Evolutionary conservation across 2,797 vertebrate species (phyloP).

Genomic region (Microtus agrestis): DNA sequence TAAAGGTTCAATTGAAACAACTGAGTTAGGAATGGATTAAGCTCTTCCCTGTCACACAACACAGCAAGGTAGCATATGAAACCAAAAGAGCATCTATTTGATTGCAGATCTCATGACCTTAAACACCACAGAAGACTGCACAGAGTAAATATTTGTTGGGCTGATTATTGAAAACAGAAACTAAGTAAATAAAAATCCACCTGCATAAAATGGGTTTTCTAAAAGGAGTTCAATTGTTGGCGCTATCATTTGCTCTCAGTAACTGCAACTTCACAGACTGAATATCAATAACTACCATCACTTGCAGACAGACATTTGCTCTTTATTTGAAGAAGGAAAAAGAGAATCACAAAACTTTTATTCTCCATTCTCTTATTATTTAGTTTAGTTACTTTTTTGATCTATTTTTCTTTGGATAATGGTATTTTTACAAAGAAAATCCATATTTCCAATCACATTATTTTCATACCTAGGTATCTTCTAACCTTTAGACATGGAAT

Average conservation of each 20-base stretch:
- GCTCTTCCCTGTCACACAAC: background rate
- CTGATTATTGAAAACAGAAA: background rate
- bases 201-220: constrained; percentile 29
- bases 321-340: background rate
- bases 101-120: background rate
- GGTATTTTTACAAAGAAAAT: background rate
- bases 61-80: background rate
- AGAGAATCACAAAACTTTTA: background rate
- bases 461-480: background rate
- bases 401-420: background rate
- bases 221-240: background rate
- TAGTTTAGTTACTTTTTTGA: background rate
- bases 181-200: background rate
- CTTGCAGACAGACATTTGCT: background rate
- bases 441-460: background rate
- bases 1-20: constrained; percentile 1
- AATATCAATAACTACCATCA: constrained; percentile 12
- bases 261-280: background rate
- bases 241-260: background rate
- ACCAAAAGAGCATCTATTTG: constrained; percentile 11
- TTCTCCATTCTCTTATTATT: background rate
- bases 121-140: background rate
- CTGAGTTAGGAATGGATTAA: background rate
- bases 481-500: background rate
- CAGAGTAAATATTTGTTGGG: constrained; percentile 50